phyloP scores from a whole-genome alignment of 2,888 invertebrate genomes.

The Uropetala carovei region DNA sequence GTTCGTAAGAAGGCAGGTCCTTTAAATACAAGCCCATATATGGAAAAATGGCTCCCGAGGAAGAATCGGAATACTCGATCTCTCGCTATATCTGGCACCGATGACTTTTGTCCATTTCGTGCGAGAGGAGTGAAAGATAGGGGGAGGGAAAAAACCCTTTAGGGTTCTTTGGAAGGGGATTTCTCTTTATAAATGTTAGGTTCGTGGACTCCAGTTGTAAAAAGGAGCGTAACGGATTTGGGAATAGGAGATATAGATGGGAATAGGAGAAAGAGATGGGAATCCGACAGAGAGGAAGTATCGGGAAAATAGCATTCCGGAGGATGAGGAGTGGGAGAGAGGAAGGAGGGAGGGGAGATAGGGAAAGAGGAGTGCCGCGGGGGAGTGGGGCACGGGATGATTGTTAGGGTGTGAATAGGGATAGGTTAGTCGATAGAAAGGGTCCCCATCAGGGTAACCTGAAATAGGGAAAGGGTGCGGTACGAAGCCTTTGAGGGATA shows the following conservation, averaged over 20 bases:
- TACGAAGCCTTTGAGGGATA: background rate
- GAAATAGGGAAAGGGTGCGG: too few species aligned
- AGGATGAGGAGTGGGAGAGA: background rate
- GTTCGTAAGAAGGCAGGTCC: background rate
- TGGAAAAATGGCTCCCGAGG: background rate
- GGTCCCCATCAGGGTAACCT: too few species aligned
- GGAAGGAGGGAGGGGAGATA: background rate
- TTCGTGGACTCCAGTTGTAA: background rate
- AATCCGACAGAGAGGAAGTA: too few species aligned
- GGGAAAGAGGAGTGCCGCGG: background rate
- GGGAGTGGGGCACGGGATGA: too few species aligned
- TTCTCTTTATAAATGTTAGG: background rate
- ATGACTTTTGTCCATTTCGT: background rate
- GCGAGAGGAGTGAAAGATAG: too few species aligned
- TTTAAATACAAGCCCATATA: constrained; percentile 24
- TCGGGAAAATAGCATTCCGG: background rate
- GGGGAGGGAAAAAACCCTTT: too few species aligned
- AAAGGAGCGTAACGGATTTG: background rate
- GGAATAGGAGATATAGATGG: background rate
- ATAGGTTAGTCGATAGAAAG: too few species aligned
- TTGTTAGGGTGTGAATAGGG: too few species aligned
- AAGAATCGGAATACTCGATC: background rate
- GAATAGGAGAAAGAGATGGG: background rate
- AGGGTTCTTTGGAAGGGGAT: background rate
- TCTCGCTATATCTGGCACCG: background rate